Base-by-base conservation (phyloP, 2,113 vertebrate species). In the Podilymbus podiceps region DNA sequence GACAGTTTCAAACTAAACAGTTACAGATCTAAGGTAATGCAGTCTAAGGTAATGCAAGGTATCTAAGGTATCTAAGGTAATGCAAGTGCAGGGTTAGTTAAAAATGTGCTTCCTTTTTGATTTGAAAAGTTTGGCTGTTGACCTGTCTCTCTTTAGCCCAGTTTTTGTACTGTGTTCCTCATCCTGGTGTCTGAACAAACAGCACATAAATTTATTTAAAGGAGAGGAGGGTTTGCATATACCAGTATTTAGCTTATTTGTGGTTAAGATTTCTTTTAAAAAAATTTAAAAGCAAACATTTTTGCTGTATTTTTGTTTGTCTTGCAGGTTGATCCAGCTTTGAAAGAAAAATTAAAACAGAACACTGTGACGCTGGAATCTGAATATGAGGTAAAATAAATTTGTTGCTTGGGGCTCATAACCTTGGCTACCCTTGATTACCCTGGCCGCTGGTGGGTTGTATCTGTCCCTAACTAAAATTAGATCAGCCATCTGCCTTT, bases 341-440 rank as follows among this genome's bases (percentile, higher is more conserved):
- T 99, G 75, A 98, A 98, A 96, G 98, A 98, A 94, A 98, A 95
- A 95, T 78, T 99, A 62, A 98, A 98, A 88, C 94, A 95, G 80
- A 98, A 97, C 80, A 96, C 97, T 81, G 85, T 98, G 49, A 97
- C 98, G 8, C 97, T 99, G 97, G 98, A 99, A 95, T 98, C 99
- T 62, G 99, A 99, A 94, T 99, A 99, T 38, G 95, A 99, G 99
- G 99, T 99, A 98, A 56, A 58, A 83, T 95, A 92, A 93, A 63
- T 88, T 66, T 72, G 44, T 92, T 95, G 75, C 82, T 87, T 78
- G 63, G n/a, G 66, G 94, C 88, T 88, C 21, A 66, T 92, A 89
- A 73, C 82, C 92, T 95, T 96, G 85, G 47, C 56, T 97, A 60
- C 53, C 91, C 91, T 96, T 95, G 94, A 59, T 90, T 95, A 89